phyloP scores from a whole-genome alignment of 2,888 invertebrate species.

The Caenorhabditis virilis region DNA sequence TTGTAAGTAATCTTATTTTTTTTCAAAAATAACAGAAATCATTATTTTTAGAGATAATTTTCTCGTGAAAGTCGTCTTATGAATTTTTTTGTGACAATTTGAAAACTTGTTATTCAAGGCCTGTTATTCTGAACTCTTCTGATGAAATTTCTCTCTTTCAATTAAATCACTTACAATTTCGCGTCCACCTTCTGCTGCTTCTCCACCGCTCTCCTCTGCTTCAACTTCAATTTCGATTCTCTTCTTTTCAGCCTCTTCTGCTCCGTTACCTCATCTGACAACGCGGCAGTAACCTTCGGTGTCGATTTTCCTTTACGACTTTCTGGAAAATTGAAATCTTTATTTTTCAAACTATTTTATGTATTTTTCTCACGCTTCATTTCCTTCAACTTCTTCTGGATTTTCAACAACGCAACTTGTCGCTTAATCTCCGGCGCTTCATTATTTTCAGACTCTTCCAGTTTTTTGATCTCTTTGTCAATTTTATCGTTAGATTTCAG shows the following conservation, averaged over 20 bases:
- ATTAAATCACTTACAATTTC: slow-evolving; percentile 3
- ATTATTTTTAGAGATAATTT: neutral
- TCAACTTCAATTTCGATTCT: slow-evolving; percentile 52
- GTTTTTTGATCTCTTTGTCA: slow-evolving; percentile 39
- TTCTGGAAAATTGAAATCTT: slow-evolving; percentile 1
- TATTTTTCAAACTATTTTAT: neutral
- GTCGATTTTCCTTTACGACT: slow-evolving; percentile 1
- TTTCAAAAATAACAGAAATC: too few relatives aligned
- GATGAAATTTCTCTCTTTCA: too few relatives aligned
- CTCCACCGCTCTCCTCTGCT: slow-evolving; percentile 43
- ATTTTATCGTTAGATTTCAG: slow-evolving; percentile 33
- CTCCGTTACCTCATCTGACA: slow-evolving; percentile 26
- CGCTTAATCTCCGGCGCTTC: slow-evolving; percentile 45
- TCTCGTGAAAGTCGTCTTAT: neutral
- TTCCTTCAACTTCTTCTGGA: slow-evolving; percentile 48
- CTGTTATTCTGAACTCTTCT: too few relatives aligned
- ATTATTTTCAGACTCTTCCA: slow-evolving; percentile 42
- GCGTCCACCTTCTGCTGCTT: slow-evolving; percentile 29
- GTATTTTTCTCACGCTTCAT: slow-evolving; percentile 31
- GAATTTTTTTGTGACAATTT: too few relatives aligned
- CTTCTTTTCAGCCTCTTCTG: slow-evolving; percentile 48
- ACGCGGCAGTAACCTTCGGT: slow-evolving; percentile 23
- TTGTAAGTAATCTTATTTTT: too few relatives aligned
- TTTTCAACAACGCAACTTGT: slow-evolving; percentile 41
- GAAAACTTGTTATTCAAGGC: too few relatives aligned